Conservation (phyloP, 2,888 invertebrate species). For the Artemia sinica region DNA sequence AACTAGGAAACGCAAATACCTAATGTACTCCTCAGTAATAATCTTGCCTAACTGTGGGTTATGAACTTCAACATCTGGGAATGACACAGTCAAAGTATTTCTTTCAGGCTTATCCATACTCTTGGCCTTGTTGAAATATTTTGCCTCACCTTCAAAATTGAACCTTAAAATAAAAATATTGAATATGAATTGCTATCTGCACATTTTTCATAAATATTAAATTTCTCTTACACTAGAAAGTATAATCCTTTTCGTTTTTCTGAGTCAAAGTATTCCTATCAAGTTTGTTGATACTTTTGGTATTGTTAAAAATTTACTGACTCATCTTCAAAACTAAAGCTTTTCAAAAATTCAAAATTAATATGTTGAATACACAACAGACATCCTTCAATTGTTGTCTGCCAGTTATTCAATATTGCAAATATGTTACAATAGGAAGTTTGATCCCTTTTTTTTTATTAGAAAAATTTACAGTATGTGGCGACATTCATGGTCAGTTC, state of each 20-base stretch:
- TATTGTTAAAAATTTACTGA: conserved; percentile 67
- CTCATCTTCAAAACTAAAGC: conserved; percentile 54
- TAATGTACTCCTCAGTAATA: conserved; percentile 70
- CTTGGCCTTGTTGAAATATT: conserved; percentile 64
- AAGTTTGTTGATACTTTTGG: conserved; percentile 59
- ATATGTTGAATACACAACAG: no score
- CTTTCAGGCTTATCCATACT: conserved; percentile 69
- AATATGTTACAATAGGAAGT: no score
- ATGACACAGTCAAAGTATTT: conserved; percentile 77
- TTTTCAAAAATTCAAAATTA: conserved; percentile 22
- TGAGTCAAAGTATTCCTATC: conserved; percentile 79
- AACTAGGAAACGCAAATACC: no score
- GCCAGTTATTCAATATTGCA: no score
- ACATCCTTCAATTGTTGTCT: no score
- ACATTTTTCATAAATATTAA: neutral
- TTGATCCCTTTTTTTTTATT: no score
- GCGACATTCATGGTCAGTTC: conserved; percentile 97
- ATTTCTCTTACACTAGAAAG: neutral
- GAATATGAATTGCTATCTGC: neutral
- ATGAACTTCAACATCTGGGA: conserved; percentile 81
- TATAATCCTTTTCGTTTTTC: conserved; percentile 35
- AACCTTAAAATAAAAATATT: conserved; percentile 25
- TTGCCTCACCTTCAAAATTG: conserved; percentile 63
- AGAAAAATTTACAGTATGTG: conserved; percentile 95
- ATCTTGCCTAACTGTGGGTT: conserved; percentile 81